A percentile compares a stretch with the other conserved stretches of the same genome.
Conservation (phyloP, 2,888 invertebrate species). For the Pseudococcus viburni region DNA sequence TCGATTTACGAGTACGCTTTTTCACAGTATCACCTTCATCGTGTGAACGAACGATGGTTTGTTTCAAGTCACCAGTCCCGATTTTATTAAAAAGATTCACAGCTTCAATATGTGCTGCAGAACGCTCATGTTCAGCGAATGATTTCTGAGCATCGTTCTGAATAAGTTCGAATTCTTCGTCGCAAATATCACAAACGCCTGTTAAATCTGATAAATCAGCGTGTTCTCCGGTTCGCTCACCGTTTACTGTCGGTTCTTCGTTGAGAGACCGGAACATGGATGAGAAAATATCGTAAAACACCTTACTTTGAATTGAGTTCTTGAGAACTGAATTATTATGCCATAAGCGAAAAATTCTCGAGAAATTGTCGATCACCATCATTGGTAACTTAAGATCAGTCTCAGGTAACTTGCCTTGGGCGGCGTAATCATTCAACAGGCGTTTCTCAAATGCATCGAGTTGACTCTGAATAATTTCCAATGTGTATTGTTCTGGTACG, state of each 20-base stretch:
- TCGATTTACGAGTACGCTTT: background rate
- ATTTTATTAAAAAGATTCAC: background rate
- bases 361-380: background rate
- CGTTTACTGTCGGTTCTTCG: background rate
- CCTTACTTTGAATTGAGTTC: background rate
- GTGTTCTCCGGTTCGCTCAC: background rate
- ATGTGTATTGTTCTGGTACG: background rate
- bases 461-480: background rate
- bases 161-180: background rate
- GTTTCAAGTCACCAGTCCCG: background rate
- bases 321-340: background rate
- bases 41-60: no score
- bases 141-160: background rate
- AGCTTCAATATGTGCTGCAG: background rate
- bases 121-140: background rate
- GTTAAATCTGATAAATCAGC: background rate
- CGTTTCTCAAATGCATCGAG: background rate
- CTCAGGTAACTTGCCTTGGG: background rate
- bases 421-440: background rate
- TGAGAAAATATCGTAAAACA: constrained; percentile 15
- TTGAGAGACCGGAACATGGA: background rate
- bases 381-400: background rate
- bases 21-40: background rate
- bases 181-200: constrained; percentile 9
- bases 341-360: background rate